Evolutionary conservation across 2,888 invertebrate species (phyloP).

Genomic region (Hydrotaea diabolus): DNA sequence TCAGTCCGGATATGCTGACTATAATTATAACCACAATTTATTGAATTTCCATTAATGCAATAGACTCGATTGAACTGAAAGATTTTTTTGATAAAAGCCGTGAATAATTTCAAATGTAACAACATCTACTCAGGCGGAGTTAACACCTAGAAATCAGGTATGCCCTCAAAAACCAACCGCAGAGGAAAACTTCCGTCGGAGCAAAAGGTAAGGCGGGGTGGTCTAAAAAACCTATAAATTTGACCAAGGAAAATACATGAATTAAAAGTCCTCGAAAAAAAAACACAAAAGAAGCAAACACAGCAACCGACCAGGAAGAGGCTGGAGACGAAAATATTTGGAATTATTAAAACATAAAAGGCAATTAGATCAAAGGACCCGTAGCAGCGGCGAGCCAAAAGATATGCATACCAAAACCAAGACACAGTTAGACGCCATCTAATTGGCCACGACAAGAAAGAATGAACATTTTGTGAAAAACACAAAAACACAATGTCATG

Average conservation of each 20-base stretch:
- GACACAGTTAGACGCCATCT: slow-evolving; percentile 67
- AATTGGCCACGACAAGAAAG: slow-evolving; percentile 63
- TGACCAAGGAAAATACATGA: neutral
- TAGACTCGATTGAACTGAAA: neutral
- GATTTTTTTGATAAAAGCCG: slow-evolving; percentile 36
- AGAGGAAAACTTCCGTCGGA: slow-evolving; percentile 38
- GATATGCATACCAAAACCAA: slow-evolving; percentile 20
- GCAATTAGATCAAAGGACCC: slow-evolving; percentile 39
- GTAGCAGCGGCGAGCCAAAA: neutral
- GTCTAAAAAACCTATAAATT: slow-evolving; percentile 47
- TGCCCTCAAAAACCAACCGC: neutral
- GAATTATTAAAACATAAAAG: slow-evolving; percentile 65
- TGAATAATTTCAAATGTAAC: slow-evolving; percentile 50
- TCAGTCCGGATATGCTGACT: slow-evolving; percentile 34
- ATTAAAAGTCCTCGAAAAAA: slow-evolving; percentile 24
- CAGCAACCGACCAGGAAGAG: neutral
- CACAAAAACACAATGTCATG: slow-evolving; percentile 50
- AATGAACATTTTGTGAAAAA: slow-evolving; percentile 43
- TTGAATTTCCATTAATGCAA: slow-evolving; percentile 36
- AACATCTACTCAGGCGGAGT: slow-evolving; percentile 32
- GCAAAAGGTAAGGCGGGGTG: slow-evolving; percentile 22
- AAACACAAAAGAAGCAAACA: neutral
- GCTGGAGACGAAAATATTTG: slow-evolving; percentile 59
- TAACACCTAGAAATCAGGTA: slow-evolving; percentile 49
- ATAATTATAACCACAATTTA: slow-evolving; percentile 55